Base-by-base conservation (phyloP, 2,888 invertebrate genomes). In the Drosophila limbata region DNA sequence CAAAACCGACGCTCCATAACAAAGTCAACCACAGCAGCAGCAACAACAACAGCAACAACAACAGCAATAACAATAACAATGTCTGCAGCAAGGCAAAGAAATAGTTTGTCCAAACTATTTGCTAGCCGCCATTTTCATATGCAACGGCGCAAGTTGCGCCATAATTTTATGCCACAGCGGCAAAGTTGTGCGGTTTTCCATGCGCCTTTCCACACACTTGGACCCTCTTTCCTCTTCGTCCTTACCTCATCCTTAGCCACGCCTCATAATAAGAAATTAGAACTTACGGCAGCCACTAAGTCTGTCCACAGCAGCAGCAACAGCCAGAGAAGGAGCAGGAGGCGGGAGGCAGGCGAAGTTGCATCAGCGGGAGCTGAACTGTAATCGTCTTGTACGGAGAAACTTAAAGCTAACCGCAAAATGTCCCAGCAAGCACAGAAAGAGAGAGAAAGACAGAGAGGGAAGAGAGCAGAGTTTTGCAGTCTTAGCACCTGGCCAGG, bases 211-310 rank as follows among this genome's bases (percentile, higher is more conserved):
- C 21, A 42, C 42, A 13, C 33, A 28, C 6, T 31, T 9, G 19
- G 13, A 3, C 3, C 33, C 8, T 9, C 17, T 3, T 19, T 21
- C 8, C 42, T 40, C 39, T 56, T 9, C 48, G 6, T 9, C 39
- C 28, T 37, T 50, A 19, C 21, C 35, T 19, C 3, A 37, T 28
- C 39, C 53, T 37, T 40, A 28, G 82, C 83, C 83, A 77, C 83
- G 84, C 83, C 83, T 85, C 81, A 85, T 88, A 88, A 87, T 88
- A 88, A 87, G 87, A 88, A 87, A 88, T 88, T 88, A 88, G 87
- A 88, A 88, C 87, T 87, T 88, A 88, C 87, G 85, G 72, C 84
- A 80, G 77, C 81, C 86, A 84, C 84, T 84, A 86, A 84, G 84
- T 86, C 86, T 83, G 84, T 84, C 84, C 81, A 50, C 74, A 73